Base-by-base conservation (phyloP, 2,797 vertebrate genomes). In the Rhinichthys osculus region DNA sequence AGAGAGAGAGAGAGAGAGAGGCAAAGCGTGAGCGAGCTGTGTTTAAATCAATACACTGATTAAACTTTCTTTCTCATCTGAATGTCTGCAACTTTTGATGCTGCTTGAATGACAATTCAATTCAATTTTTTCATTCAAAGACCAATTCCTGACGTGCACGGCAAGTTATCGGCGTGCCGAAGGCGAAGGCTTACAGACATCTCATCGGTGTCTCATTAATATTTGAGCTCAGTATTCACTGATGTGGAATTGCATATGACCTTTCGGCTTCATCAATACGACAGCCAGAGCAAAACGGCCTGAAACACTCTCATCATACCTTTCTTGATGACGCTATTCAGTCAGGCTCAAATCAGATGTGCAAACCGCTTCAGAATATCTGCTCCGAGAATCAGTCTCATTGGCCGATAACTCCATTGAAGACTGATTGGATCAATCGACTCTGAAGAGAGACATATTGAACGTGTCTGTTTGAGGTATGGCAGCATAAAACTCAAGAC, bases 61-160 rank as follows among this genome's bases (percentile, higher is more conserved):
- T 52, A 70, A 81, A 81, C 47, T 54, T 19, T 16, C 50, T 81
- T n/a, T 81, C 30, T 81, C 79, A 81, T 70, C 13, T 81, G 30
- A 81, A 70, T 66, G 78, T 78, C 54, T 47, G 78, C 8, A 42
- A 47, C 19, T 70, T 70, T 69, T 54, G 47, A 81, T 70, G 33
- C 66, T 54, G 33, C 47, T 81, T 70, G 66, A 81, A 81, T 52
- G 44, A 70, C 30, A 81, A 52, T 81, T 81, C 66, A 70, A 40
- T 81, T 69, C 42, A 81, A 54, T 70, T 70, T 81, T 81, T 70
- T 30, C 79, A 70, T 69, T 81, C 62, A 81, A 81, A 81, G 79
- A 50, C 27, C 44, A 70, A 70, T 70, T 44, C 57, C 38, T 42
- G 38, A 79, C 1, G 2, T 27, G 59, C 78, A 1, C 16, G 4